Base-by-base conservation (phyloP, 23 tunicate genomes). In the Styela clava region DNA sequence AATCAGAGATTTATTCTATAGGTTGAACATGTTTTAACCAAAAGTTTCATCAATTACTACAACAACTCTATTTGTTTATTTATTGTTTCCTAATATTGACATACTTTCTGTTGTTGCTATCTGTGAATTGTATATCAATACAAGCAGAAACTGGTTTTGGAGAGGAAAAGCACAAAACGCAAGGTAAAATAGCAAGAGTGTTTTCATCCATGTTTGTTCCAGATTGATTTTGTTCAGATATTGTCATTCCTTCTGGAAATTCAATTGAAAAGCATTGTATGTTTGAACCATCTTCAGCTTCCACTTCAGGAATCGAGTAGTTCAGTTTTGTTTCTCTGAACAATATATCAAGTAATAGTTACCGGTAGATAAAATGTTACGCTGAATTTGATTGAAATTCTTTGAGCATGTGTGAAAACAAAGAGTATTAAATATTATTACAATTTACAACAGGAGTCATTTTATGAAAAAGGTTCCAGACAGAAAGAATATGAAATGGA, bases 231-330 rank as follows among this genome's bases (percentile, higher is more conserved):
- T 34, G 63, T 23, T 74, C 80, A 19, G 80, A 22, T 34, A 90
- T 85, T 16, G 23, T 69, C n/a, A 87, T 63, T 1, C 96, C 96
- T 31, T 90, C 69, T 62, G 96, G 96, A 74, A 90, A 90, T 32
- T 90, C 96, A 62, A 90, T 73, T 18, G 89, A 82, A 77, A 90
- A 90, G 70, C 96, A 90, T 7, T 74, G 70, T 1, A 90, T 28
- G 52, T 44, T 74, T 26, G 96, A 61, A 12, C 96, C 90, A 70
- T 90, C 96, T n/a, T 85, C 87, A 37, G 86, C 86, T 69, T 90
- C 96, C 5, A 86, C 96, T 30, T 90, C 87, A 21, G 96, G 90
- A 30, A 90, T 76, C 0, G 65, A 67, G 3, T 72, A 74, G 31
- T 74, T 87, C 24, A 87, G 61, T 22, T 74, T 74, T 68, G 64